Conservation (phyloP, 2,888 invertebrate genomes). For the Brachypalpus laphriformis region DNA sequence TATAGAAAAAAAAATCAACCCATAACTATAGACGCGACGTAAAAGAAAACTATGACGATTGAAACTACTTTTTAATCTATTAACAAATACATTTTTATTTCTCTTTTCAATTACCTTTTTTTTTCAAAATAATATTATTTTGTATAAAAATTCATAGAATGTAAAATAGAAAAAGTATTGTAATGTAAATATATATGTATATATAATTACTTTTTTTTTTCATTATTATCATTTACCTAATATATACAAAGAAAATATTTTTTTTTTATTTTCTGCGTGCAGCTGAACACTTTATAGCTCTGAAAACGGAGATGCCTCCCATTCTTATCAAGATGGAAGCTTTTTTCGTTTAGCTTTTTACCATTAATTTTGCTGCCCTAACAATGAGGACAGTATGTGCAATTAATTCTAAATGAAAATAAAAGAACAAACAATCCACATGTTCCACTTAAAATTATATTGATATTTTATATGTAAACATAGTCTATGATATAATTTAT, state of each 20-base stretch:
- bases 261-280: conserved; percentile 66
- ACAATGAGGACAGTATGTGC: conserved; percentile 34
- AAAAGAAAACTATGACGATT: background rate
- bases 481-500: conserved; percentile 65
- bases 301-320: conserved; percentile 36
- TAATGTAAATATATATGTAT: conserved; percentile 73
- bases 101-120: conserved; percentile 49
- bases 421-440: conserved; percentile 45
- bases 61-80: conserved; percentile 52
- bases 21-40: too few relatives aligned
- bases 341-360: conserved; percentile 26
- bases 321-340: conserved; percentile 26
- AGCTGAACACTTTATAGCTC: conserved; percentile 67
- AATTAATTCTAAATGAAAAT: conserved; percentile 46
- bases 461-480: conserved; percentile 49
- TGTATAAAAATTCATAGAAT: conserved; percentile 74
- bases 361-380: conserved; percentile 27
- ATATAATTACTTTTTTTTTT: conserved; percentile 54
- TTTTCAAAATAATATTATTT: conserved; percentile 71
- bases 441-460: conserved; percentile 56
- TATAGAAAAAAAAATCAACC: background rate
- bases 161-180: conserved; percentile 73
- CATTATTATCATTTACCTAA: conserved; percentile 60
- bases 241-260: conserved; percentile 59
- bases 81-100: conserved; percentile 72